phyloP scores from a whole-genome alignment of 1,140 invertebrate genomes.

The Lepidurus packardi region DNA sequence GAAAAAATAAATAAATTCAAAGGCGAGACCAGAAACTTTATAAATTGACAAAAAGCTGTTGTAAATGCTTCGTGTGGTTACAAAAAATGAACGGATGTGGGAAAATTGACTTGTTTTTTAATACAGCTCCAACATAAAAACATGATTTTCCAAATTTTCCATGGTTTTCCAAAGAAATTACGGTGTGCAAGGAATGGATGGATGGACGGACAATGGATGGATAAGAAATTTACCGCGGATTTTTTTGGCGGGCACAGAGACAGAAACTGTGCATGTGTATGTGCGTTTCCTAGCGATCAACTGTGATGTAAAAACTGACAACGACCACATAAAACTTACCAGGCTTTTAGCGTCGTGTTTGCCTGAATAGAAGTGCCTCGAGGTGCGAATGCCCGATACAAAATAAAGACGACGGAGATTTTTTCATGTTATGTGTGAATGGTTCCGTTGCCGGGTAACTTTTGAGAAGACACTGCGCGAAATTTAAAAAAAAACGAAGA shows the following conservation, averaged over 20 bases:
- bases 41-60: no score
- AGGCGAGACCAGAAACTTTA: no score
- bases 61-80: no score
- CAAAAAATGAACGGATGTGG: no score
- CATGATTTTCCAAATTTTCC: no score
- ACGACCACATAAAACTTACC: neutral
- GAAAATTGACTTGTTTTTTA: no score
- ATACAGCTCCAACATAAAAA: no score
- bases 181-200: neutral
- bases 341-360: conserved; percentile 5
- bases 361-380: conserved; percentile 16
- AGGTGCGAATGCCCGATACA: neutral
- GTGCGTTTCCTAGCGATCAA: neutral
- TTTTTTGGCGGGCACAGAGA: neutral
- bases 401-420: neutral
- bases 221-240: neutral
- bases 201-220: neutral
- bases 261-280: neutral
- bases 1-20: no score
- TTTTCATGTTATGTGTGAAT: neutral
- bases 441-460: neutral
- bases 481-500: no score
- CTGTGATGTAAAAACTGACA: neutral
- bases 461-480: no score
- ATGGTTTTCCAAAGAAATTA: no score